Percentiles rank a stretch among this genome's conserved stretches.
Evolutionary conservation across 35 echinoderm and acorn worm species (phyloP).

Genomic region (Patiria miniata): DNA sequence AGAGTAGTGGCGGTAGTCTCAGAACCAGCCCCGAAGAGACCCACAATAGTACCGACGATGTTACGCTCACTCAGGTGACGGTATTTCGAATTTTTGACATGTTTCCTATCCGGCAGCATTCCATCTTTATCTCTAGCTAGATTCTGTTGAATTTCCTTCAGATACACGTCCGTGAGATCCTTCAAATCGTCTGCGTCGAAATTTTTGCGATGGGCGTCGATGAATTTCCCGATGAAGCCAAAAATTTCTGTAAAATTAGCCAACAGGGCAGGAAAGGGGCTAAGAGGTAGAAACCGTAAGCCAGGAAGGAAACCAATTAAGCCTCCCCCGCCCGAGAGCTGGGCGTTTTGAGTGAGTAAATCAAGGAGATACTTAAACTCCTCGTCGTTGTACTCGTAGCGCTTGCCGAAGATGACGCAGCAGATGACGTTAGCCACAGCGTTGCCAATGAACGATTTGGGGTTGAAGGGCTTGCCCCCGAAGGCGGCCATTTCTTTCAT

Average conservation of each 20-base stretch:
- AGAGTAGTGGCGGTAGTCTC: conserved; percentile 50
- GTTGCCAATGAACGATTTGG: neutral
- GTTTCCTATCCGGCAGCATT: neutral
- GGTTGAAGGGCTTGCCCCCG: conserved; percentile 15
- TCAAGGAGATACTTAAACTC: neutral
- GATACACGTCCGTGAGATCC: conserved; percentile 64
- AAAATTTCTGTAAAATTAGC: neutral
- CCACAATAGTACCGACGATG: conserved; percentile 5
- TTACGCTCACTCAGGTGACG: neutral
- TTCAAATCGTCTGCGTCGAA: conserved; percentile 42
- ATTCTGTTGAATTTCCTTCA: conserved; percentile 26
- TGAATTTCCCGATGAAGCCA: neutral
- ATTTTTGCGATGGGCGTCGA: neutral
- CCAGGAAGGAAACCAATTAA: neutral
- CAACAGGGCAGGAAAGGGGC: neutral
- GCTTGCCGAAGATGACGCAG: neutral
- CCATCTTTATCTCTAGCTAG: neutral
- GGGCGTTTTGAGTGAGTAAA: neutral
- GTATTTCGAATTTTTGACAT: conserved; percentile 1
- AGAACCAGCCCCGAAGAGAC: conserved; percentile 54
- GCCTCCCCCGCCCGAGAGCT: neutral
- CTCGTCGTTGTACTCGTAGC: conserved; percentile 23
- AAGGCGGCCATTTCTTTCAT: neutral
- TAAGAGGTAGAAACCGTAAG: neutral
- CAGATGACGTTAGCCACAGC: conserved; percentile 39